Conservation (phyloP, 64 coral and sea anemone genomes). For the Exaiptasia diaphana region DNA sequence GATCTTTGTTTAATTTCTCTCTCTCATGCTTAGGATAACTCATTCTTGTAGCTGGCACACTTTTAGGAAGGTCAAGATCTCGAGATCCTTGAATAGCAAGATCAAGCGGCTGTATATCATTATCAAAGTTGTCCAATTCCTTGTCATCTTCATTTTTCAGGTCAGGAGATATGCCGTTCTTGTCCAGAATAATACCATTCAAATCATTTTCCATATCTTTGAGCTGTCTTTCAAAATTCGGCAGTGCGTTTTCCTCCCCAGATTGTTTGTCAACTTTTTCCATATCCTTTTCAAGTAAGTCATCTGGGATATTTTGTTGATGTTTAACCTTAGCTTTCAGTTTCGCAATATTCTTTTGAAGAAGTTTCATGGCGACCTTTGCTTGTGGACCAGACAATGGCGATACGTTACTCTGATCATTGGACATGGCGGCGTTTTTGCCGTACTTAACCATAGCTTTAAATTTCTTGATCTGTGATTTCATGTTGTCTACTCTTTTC, state of each 20-base stretch:
- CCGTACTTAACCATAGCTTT: neutral
- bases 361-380: neutral
- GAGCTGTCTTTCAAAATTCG: neutral
- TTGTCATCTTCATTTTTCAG: too few species aligned
- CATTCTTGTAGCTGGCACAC: too few species aligned
- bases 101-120: too few species aligned
- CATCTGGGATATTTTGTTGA: neutral
- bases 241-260: neutral
- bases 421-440: neutral
- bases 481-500: neutral
- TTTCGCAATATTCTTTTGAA: neutral
- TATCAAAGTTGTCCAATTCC: too few species aligned
- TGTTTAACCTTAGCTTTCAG: neutral
- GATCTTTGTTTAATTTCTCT: too few species aligned
- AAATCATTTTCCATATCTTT: neutral
- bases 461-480: neutral
- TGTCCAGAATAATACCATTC: too few species aligned
- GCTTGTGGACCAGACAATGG: neutral
- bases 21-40: too few species aligned
- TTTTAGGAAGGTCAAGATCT: too few species aligned
- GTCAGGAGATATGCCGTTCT: too few species aligned
- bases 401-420: neutral
- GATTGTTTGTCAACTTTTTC: neutral
- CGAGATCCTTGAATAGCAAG: too few species aligned
- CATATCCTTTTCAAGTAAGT: neutral